phyloP scores from a whole-genome alignment of 2,888 invertebrate species.

The Drosophila melanosoma region DNA sequence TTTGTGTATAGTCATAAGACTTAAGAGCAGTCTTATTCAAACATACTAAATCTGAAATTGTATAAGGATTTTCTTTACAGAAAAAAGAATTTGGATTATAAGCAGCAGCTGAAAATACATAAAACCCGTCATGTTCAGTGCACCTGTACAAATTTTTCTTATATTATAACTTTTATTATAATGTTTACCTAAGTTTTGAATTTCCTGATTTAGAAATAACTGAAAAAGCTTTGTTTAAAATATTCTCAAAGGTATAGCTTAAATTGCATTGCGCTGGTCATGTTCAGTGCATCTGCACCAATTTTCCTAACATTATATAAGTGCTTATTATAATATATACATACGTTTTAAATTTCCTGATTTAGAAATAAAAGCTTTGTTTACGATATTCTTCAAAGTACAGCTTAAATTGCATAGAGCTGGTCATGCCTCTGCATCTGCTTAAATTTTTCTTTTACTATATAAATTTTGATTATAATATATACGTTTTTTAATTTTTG shows the following conservation, averaged over 20 bases:
- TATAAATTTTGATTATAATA: too few species aligned
- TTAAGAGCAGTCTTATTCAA: background rate
- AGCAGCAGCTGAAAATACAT: background rate
- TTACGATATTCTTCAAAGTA: background rate
- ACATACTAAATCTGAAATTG: background rate
- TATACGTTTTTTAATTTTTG: background rate
- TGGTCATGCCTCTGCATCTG: too few species aligned
- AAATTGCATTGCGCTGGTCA: background rate
- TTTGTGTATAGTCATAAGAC: background rate
- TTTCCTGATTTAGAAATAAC: background rate
- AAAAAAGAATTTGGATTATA: background rate
- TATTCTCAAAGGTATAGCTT: conserved; percentile 8
- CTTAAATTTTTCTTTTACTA: too few species aligned
- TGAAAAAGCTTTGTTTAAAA: conserved; percentile 4
- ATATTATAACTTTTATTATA: background rate
- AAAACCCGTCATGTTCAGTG: background rate
- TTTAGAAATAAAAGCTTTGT: conserved; percentile 7
- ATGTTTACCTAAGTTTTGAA: too few species aligned
- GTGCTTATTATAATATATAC: too few species aligned
- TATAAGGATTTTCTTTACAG: background rate
- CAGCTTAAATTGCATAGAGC: too few species aligned
- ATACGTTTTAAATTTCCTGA: background rate
- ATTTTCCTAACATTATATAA: background rate
- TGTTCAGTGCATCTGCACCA: conserved; percentile 6
- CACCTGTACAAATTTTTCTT: conserved; percentile 7